Conservation (phyloP, 2,888 invertebrate genomes). For the Lysandra bellargus region DNA sequence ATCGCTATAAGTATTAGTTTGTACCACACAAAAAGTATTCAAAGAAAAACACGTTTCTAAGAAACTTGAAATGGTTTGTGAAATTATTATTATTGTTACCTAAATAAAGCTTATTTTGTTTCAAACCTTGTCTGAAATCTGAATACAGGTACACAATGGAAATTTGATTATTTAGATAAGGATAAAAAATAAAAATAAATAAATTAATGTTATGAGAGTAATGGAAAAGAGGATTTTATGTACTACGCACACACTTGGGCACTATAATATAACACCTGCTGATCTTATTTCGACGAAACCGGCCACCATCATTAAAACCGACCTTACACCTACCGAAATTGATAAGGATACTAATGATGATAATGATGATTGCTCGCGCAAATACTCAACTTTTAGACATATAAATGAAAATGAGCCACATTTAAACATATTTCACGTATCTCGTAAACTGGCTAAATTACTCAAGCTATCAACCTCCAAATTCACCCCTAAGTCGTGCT, state of each 20-base stretch:
- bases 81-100: not conserved
- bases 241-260: too few relatives aligned
- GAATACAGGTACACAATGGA: not conserved
- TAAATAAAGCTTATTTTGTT: not conserved
- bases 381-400: not conserved
- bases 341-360: too few relatives aligned
- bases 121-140: not conserved
- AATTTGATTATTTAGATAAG: not conserved
- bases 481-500: not conserved
- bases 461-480: not conserved
- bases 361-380: not conserved
- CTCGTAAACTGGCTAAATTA: not conserved
- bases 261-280: too few relatives aligned
- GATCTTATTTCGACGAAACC: too few relatives aligned
- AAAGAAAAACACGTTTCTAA: constrained; percentile 9
- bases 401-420: constrained; percentile 14
- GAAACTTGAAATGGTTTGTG: not conserved
- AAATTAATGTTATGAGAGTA: too few relatives aligned
- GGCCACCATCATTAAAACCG: too few relatives aligned
- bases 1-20: not conserved
- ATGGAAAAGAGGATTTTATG: too few relatives aligned
- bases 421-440: constrained; percentile 19
- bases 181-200: not conserved
- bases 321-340: too few relatives aligned
- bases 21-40: not conserved